phyloP scores from a whole-genome alignment of 1,140 invertebrate species.

The Wiebesia pumilae region DNA sequence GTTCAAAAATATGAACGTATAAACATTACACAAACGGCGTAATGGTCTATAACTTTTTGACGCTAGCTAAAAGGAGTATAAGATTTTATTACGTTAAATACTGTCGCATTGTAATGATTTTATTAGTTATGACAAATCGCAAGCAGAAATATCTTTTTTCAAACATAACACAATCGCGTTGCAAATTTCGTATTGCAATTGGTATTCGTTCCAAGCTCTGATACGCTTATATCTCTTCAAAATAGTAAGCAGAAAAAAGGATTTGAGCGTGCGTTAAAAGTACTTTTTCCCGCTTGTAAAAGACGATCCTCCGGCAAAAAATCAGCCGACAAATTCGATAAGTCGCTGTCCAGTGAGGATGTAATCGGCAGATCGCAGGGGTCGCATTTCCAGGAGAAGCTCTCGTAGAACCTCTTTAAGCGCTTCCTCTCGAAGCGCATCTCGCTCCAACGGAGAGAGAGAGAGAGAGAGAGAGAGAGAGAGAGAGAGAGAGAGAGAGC shows the following conservation, averaged over 20 bases:
- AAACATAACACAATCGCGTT: no score
- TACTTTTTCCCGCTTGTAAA: no score
- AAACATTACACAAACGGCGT: conserved; percentile 3
- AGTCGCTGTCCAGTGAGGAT: no score
- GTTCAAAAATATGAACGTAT: conserved; percentile 23
- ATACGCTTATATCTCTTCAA: no score
- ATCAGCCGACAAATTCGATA: no score
- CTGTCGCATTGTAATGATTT: neutral
- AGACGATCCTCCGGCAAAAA: no score
- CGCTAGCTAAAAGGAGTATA: conserved; percentile 22
- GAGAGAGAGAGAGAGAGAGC: neutral
- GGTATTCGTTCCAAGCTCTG: no score
- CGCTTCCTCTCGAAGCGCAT: neutral
- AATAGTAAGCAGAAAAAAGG: no score
- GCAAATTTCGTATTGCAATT: no score
- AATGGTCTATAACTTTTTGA: conserved; percentile 42
- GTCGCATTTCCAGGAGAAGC: neutral
- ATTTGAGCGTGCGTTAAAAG: no score
- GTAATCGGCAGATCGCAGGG: no score
- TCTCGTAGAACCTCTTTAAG: neutral
- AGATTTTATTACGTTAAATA: conserved; percentile 25
- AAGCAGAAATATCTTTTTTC: neutral
- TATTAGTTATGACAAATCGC: neutral
- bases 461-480: neutral
- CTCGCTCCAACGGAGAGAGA: neutral